Evolutionary conservation across 37 sponge, comb jelly and placozoan species (phyloP), one percentile per base, ranked within the genome.

Genomic region (Cliona cf. orientalis): DNA sequence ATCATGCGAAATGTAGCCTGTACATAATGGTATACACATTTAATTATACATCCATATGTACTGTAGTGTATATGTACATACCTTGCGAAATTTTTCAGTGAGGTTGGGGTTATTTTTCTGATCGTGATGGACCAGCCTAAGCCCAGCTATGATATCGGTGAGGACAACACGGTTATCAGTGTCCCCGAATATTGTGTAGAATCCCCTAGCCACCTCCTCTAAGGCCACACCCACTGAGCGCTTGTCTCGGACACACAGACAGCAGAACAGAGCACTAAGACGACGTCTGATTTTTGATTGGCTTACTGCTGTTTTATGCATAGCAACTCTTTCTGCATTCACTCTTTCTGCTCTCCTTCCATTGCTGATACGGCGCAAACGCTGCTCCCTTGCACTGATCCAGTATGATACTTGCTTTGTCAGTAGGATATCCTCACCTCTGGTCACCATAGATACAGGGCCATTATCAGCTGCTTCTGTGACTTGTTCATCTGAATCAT

Each of bases 81-180:
- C 68, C 39, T 67, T 67, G 5, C 53, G 9, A 14, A 49, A 49
- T 49, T 49, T 49, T 14, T 49, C 53, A 49, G 32, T 67, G 53
- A 49, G 53, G 39, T 42, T 43, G 9, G 5, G 5, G 49, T 71
- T 71, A 25, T 23, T 71, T 25, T 75, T 75, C 41, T 75, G 75
- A n/a, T 75, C 75, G 6, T 42, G 9, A 60, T 75, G 31, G 22
- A 75, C 12, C 39, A 75, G 60, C 31, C 28, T 58, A 17, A 75
- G 75, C 12, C 60, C 75, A 9, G 75, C 75, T 7, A 56, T 37
- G 19, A 75, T 3, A 45, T 75, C 75, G 3, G 60, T 37, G 36
- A 31, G 22, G 23, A 75, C 75, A 5, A 75, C 37, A n/a, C n/a
- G n/a, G n/a, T n/a, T n/a, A 57, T 75, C 75, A 5, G 9, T 40